Percentiles rank a stretch among this genome's conserved stretches.
Evolutionary conservation across 2,797 vertebrate species (phyloP).

Genomic region (Tokudaia tokunoshimensis): DNA sequence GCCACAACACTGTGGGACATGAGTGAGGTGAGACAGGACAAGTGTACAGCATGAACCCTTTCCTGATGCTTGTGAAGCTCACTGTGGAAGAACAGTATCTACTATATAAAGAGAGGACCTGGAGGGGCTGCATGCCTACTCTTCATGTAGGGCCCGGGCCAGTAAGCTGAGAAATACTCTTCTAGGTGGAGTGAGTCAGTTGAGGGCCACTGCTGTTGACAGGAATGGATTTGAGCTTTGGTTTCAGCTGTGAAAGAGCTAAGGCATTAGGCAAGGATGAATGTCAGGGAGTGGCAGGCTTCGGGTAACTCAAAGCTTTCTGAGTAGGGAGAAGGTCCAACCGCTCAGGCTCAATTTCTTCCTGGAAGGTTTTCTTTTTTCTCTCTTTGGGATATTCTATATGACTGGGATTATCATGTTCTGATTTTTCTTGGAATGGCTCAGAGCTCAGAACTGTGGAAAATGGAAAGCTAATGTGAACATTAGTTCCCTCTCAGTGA

Average conservation of each 20-base stretch:
- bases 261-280: slow-evolving; percentile 32
- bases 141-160: not conserved
- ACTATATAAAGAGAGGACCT: not conserved
- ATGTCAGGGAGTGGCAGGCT: slow-evolving; percentile 9
- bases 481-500: slow-evolving; percentile 62
- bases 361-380: slow-evolving; percentile 57
- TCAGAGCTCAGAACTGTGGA: slow-evolving; percentile 63
- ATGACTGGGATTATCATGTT: slow-evolving; percentile 74
- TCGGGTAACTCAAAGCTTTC: slow-evolving; percentile 40
- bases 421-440: slow-evolving; percentile 79
- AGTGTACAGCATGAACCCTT: too few relatives aligned
- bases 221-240: not conserved
- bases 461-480: slow-evolving; percentile 58
- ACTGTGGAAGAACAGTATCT: not conserved
- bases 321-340: not conserved
- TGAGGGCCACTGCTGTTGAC: not conserved
- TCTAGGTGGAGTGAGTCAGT: not conserved
- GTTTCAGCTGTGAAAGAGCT: not conserved
- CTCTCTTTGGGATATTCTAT: slow-evolving; percentile 69
- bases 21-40: not conserved
- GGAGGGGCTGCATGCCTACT: not conserved
- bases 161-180: not conserved
- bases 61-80: not conserved
- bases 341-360: slow-evolving; percentile 63
- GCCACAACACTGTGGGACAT: not conserved